Percentiles rank a stretch among this genome's conserved stretches.
phyloP scores from a whole-genome alignment of 2,888 invertebrate species.

The Liopterus haemorrhoidalis region DNA sequence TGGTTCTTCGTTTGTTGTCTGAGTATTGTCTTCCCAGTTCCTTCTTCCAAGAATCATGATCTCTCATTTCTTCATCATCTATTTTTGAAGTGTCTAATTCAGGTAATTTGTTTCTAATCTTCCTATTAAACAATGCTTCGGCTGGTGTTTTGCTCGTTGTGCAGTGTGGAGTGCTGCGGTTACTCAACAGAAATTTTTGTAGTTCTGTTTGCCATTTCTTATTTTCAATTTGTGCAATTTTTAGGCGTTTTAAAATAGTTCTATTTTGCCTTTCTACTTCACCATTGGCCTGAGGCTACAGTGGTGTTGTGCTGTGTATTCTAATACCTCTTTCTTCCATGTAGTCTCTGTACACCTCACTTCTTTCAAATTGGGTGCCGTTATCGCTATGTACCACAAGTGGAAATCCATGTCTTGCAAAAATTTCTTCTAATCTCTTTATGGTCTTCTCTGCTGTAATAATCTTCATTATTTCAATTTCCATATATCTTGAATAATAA shows the following conservation, averaged over 20 bases:
- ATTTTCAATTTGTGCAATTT: slow-evolving; percentile 16
- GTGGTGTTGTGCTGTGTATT: slow-evolving; percentile 22
- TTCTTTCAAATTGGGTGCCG: too few species aligned
- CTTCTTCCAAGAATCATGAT: slow-evolving; percentile 10
- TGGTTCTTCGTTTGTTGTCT: slow-evolving; percentile 6
- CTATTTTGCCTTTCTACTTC: slow-evolving; percentile 27
- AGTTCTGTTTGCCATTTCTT: not conserved
- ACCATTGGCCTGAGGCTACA: slow-evolving; percentile 27
- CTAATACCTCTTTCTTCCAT: not conserved
- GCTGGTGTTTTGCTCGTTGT: slow-evolving; percentile 24
- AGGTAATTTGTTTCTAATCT: slow-evolving; percentile 8
- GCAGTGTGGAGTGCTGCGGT: slow-evolving; percentile 24
- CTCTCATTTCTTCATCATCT: slow-evolving; percentile 1
- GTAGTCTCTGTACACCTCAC: too few species aligned
- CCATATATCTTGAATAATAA: slow-evolving; percentile 33
- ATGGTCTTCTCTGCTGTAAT: slow-evolving; percentile 27
- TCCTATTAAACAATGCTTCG: not conserved
- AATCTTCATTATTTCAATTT: slow-evolving; percentile 20
- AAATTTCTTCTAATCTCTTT: slow-evolving; percentile 27
- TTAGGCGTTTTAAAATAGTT: slow-evolving; percentile 22
- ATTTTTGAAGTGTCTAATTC: not conserved
- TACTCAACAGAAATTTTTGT: not conserved
- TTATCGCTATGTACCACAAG: slow-evolving; percentile 29
- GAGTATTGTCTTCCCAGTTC: slow-evolving; percentile 11
- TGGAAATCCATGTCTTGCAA: slow-evolving; percentile 32